phyloP scores from a whole-genome alignment of 2,797 vertebrate species.

The Stomatorhinus walkeri region DNA sequence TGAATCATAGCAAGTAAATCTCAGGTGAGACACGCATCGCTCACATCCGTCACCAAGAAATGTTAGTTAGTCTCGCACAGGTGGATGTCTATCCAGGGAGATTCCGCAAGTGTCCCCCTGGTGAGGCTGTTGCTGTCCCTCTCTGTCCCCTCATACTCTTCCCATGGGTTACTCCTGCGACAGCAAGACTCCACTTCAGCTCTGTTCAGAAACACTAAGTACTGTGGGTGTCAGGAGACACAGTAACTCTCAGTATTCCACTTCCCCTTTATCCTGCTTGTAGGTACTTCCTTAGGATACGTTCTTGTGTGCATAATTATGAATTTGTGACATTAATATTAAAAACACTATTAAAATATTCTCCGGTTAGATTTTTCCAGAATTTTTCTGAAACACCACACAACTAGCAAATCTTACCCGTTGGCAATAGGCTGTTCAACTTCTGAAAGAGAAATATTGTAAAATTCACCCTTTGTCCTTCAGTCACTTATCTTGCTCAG shows the following conservation, averaged over 20 bases:
- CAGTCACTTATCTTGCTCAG: neutral
- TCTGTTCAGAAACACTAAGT: neutral
- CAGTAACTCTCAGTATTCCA: neutral
- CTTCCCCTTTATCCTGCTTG: neutral
- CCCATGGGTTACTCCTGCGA: neutral
- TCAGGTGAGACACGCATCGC: neutral
- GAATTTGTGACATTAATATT: too few species aligned
- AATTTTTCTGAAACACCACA: neutral
- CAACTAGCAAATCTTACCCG: neutral
- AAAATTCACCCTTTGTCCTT: neutral
- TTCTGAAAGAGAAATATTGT: neutral
- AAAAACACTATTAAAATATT: neutral
- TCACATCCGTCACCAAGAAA: neutral
- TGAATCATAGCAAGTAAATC: neutral
- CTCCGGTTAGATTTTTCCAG: neutral
- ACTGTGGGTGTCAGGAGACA: neutral
- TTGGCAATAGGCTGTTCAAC: neutral
- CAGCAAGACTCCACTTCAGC: neutral
- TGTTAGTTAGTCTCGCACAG: neutral
- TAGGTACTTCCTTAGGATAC: neutral
- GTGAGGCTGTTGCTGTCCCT: neutral
- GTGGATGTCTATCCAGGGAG: neutral
- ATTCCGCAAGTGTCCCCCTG: neutral
- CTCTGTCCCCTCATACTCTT: neutral
- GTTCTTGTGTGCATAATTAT: neutral